Base-by-base conservation (phyloP, 1,140 invertebrate species). In the Aradophagus sp. region DNA sequence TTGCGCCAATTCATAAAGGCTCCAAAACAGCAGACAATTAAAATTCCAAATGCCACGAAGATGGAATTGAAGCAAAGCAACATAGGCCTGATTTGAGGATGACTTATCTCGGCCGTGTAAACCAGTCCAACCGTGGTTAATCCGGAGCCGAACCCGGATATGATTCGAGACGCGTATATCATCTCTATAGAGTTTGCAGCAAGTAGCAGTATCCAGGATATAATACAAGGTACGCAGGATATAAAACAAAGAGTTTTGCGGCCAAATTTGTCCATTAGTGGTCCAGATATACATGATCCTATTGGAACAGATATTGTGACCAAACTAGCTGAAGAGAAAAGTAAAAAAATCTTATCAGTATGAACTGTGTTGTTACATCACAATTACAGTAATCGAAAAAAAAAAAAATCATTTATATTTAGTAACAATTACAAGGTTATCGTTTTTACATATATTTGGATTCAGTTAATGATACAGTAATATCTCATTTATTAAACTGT, bases 221-320 rank as follows among this genome's bases (percentile, higher is more conserved):
- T 41, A 1, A 88, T 72, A 41, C 87, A 88, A 0, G 90, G 89
- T 6, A 91, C 5, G 10, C 86, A 87, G 1, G 87, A 84, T 0
- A 88, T 23, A 8, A 90, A 77, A 26, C 89, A 85, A 1, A 89
- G 81, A 32, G 55, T 77, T 79, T 88, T 91, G 3, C 91, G 77
- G 1, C 92, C 92, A 72, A 88, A 87, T 73, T 81, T 84, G 74
- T 93, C 91, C 84, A 92, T 89, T n/a, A 90, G 56, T 19, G 86
- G 88, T 2, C 90, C 87, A 20, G 85, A 80, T 2, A 86, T 44
- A 0, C 88, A 47, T 0, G 88, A 84, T 15, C 89, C 89, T 19
- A 89, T 44, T 1, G 88, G 89, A 1, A 87, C 77, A 0, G 86
- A 80, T 67, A 90, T 83, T 11, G 87, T 86, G 2, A 88, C 84